Percentiles rank a stretch among this genome's conserved stretches.
These are phyloP conservation scores for Drosophila rellima DNA, from an alignment of 2,888 invertebrate genomes.

Conservation along the genomic window DNA sequence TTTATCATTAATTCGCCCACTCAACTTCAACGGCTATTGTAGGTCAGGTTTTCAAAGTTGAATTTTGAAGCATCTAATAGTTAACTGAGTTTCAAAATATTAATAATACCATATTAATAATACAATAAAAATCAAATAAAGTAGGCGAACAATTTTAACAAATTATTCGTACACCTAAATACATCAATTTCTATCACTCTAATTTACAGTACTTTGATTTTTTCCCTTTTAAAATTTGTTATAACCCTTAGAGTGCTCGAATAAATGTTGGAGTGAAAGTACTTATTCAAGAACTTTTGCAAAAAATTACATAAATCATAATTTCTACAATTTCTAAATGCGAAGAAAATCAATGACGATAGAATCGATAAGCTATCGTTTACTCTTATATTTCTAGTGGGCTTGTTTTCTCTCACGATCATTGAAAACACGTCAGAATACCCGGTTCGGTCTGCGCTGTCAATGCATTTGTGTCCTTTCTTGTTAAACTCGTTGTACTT, in stretches of 20 bases:
- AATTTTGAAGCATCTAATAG: too few relatives aligned
- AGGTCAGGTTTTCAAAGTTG: too few relatives aligned
- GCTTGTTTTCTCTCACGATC: background rate
- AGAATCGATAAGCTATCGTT: background rate
- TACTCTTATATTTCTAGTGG: background rate
- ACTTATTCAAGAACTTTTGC: background rate
- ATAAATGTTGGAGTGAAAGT: background rate
- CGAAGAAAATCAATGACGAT: too few relatives aligned
- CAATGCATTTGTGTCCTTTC: background rate
- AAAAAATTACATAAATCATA: too few relatives aligned
- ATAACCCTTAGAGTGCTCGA: background rate
- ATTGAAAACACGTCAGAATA: background rate
- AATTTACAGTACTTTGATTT: background rate
- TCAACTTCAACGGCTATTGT: background rate
- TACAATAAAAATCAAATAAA: too few relatives aligned
- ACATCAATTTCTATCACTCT: too few relatives aligned
- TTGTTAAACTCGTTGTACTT: conserved; percentile 6
- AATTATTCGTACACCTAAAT: too few relatives aligned
- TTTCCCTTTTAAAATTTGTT: background rate
- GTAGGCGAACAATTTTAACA: too few relatives aligned
- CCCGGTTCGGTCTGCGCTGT: conserved; percentile 1
- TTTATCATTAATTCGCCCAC: background rate
- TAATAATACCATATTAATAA: too few relatives aligned
- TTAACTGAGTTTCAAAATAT: too few relatives aligned
- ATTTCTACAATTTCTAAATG: background rate